phyloP scores from a whole-genome alignment of 1,140 invertebrate genomes.

The Trichoplusia ni region DNA sequence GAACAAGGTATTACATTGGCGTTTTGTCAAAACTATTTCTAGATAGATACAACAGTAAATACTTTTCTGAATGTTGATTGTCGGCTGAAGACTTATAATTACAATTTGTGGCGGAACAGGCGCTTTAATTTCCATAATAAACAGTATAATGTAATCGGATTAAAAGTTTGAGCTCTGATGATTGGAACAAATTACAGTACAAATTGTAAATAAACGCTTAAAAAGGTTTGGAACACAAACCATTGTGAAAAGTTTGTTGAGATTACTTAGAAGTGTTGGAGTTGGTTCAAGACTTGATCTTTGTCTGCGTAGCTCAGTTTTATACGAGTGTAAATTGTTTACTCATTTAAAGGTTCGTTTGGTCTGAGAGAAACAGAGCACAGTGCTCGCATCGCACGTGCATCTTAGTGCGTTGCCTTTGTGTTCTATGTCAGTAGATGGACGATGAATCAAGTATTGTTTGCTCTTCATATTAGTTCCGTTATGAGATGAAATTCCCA shows the following conservation, averaged over 20 bases:
- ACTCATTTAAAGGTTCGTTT: constrained; percentile 2
- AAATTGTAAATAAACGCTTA: constrained; percentile 10
- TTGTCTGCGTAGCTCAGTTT: background rate
- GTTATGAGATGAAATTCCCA: constrained; percentile 3
- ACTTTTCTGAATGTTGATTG: constrained; percentile 17
- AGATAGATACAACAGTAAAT: constrained; percentile 7
- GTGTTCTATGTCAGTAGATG: constrained; percentile 29
- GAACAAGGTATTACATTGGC: constrained; percentile 10
- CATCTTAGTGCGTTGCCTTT: constrained; percentile 20
- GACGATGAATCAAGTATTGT: constrained; percentile 25
- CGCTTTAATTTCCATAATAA: constrained; percentile 2
- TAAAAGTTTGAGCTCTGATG: constrained; percentile 10
- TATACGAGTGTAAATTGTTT: constrained; percentile 13
- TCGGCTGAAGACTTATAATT: background rate
- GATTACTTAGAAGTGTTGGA: constrained; percentile 16
- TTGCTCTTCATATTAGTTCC: constrained; percentile 18
- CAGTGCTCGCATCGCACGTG: background rate
- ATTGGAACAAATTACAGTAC: constrained; percentile 12
- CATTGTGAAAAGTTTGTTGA: constrained; percentile 1
- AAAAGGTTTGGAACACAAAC: constrained; percentile 10
- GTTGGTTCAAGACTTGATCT: background rate
- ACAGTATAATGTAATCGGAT: constrained; percentile 3
- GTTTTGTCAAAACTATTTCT: constrained; percentile 26
- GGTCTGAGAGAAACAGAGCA: background rate
- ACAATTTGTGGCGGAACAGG: background rate